Percentiles rank a stretch among this genome's conserved stretches.
Conservation (phyloP, 2,797 vertebrate species). For the Delichon dasypus region DNA sequence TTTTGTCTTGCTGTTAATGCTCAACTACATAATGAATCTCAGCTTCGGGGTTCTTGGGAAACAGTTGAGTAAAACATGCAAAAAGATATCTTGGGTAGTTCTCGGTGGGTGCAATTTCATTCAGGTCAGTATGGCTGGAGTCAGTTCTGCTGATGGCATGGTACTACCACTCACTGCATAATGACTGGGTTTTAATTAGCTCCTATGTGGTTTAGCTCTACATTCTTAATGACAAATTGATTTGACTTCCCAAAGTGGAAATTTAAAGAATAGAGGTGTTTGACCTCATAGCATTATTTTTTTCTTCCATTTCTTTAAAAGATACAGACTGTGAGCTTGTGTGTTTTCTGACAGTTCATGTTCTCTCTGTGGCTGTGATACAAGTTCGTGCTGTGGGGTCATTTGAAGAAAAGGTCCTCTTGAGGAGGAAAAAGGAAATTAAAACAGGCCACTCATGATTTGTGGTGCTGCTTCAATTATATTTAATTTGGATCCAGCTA, state of each 20-base stretch:
- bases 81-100: not conserved
- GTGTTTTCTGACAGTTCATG: not conserved
- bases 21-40: not conserved
- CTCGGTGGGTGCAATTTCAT: not conserved
- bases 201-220: not conserved
- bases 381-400: not conserved
- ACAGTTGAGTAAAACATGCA: not conserved
- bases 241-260: not conserved
- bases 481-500: not conserved
- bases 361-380: not conserved
- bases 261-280: not conserved
- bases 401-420: not conserved
- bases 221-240: not conserved
- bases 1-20: not conserved
- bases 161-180: not conserved
- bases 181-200: not conserved
- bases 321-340: not conserved
- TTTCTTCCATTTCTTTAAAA: not conserved
- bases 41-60: not conserved
- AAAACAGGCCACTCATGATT: not conserved
- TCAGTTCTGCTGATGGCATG: not conserved
- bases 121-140: not conserved
- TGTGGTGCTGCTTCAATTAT: not conserved
- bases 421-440: not conserved
- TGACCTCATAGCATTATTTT: not conserved